Evolutionary conservation across 2,797 vertebrate species (phyloP).

Genomic region (Cyprinella venusta): DNA sequence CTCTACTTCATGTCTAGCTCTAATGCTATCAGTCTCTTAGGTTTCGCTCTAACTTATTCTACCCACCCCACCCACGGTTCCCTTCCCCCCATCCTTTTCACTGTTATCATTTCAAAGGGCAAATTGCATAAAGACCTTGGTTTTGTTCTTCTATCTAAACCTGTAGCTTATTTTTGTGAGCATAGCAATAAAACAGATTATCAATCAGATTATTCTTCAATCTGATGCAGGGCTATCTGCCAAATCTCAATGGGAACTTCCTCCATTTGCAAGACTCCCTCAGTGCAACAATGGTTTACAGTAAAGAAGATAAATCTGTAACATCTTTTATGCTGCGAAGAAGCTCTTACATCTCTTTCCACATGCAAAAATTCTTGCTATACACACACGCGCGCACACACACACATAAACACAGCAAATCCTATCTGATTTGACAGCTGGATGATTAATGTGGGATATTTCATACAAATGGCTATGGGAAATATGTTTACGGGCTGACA

Average conservation of each 20-base stretch:
- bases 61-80: neutral
- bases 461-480: conserved; percentile 45
- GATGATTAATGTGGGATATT: conserved; percentile 48
- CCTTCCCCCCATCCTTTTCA: conserved; percentile 66
- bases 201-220: conserved; percentile 66
- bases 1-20: conserved; percentile 48
- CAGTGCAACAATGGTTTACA: neutral
- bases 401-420: conserved; percentile 50
- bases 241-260: neutral
- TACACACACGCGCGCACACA: neutral
- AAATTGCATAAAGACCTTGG: conserved; percentile 66
- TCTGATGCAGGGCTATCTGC: conserved; percentile 59
- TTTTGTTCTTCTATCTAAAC: conserved; percentile 54
- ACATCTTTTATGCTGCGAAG: neutral
- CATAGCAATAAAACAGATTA: conserved; percentile 68
- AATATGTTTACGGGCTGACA: conserved; percentile 54
- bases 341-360: neutral
- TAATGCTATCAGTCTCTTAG: conserved; percentile 53
- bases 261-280: neutral
- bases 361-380: conserved; percentile 27
- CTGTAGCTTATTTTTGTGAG: conserved; percentile 58
- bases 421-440: conserved; percentile 52
- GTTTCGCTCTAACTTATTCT: conserved; percentile 23
- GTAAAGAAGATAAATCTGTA: neutral
- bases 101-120: conserved; percentile 71